Evolutionary conservation across 2,888 invertebrate genomes (phyloP).

Genomic region (Maniola hyperantus): DNA sequence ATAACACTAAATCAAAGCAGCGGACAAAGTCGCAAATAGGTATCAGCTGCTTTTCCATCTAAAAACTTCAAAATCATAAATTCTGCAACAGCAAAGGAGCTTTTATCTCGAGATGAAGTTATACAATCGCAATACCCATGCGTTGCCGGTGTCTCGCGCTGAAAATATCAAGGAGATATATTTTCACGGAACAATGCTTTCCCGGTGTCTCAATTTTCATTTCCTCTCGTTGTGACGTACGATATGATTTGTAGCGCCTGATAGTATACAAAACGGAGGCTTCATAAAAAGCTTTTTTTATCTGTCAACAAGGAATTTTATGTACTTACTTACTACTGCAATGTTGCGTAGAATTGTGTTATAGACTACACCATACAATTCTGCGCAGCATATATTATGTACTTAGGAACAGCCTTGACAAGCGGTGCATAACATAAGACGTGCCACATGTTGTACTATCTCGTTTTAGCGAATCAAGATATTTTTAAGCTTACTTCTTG

Average conservation of each 20-base stretch:
- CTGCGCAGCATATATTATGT: no score
- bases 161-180: constrained; percentile 80
- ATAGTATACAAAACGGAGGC: constrained; percentile 80
- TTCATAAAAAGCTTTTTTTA: constrained; percentile 17
- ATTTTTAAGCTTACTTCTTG: no score
- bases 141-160: constrained; percentile 70
- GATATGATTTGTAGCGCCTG: constrained; percentile 80
- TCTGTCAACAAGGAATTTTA: constrained; percentile 4
- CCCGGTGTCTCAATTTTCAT: constrained; percentile 81
- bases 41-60: neutral
- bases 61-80: constrained; percentile 18
- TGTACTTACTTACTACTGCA: neutral
- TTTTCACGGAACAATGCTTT: constrained; percentile 78
- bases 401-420: no score
- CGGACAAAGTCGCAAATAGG: no score
- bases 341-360: no score
- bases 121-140: constrained; percentile 78
- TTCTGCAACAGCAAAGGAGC: constrained; percentile 62
- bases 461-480: no score
- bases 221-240: constrained; percentile 75
- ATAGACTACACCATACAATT: no score
- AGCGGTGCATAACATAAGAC: no score
- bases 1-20: no score
- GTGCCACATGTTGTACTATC: no score
- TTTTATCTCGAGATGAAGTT: constrained; percentile 72